Evolutionary conservation across 2,113 vertebrate genomes (phyloP).

Genomic region (Sander vitreus): DNA sequence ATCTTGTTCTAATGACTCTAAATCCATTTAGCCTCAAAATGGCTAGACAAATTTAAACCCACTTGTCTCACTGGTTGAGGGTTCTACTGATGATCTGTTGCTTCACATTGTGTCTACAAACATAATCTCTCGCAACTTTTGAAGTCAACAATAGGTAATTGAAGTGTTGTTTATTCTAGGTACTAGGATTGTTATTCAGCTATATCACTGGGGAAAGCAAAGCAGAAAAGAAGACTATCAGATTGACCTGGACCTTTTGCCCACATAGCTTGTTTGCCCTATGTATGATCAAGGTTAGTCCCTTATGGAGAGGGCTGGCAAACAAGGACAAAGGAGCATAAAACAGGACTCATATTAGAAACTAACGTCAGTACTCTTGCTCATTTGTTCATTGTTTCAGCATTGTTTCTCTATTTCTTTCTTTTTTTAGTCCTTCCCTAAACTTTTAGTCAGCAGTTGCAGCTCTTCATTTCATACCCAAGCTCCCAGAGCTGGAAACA

Average conservation of each 20-base stretch:
- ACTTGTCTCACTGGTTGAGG: background rate
- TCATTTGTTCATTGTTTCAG: slow-evolving; percentile 60
- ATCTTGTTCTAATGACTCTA: background rate
- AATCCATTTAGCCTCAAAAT: slow-evolving; percentile 10
- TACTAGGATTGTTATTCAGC: slow-evolving; percentile 39
- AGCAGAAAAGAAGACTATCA: slow-evolving; percentile 38
- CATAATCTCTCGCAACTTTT: slow-evolving; percentile 20
- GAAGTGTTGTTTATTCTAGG: slow-evolving; percentile 59
- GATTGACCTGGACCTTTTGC: slow-evolving; percentile 53
- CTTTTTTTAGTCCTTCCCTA: slow-evolving; percentile 37
- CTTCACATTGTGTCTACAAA: slow-evolving; percentile 10
- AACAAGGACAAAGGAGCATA: slow-evolving; percentile 24
- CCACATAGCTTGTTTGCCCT: slow-evolving; percentile 17
- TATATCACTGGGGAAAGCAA: slow-evolving; percentile 17
- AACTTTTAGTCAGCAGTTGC: slow-evolving; percentile 59
- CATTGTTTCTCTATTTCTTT: slow-evolving; percentile 34
- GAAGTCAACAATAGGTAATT: slow-evolving; percentile 56
- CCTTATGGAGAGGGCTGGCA: slow-evolving; percentile 32
- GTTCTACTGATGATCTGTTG: slow-evolving; percentile 33
- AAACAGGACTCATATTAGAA: slow-evolving; percentile 33
- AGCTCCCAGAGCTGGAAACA: slow-evolving; percentile 62
- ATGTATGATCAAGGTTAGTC: slow-evolving; percentile 58
- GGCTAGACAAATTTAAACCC: slow-evolving; percentile 7
- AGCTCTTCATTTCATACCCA: slow-evolving; percentile 55
- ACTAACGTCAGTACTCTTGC: slow-evolving; percentile 26